Evolutionary conservation across 2,113 vertebrate species (phyloP), one percentile per base, ranked within the genome.

Genomic region (Chlorodrepanis virens): DNA sequence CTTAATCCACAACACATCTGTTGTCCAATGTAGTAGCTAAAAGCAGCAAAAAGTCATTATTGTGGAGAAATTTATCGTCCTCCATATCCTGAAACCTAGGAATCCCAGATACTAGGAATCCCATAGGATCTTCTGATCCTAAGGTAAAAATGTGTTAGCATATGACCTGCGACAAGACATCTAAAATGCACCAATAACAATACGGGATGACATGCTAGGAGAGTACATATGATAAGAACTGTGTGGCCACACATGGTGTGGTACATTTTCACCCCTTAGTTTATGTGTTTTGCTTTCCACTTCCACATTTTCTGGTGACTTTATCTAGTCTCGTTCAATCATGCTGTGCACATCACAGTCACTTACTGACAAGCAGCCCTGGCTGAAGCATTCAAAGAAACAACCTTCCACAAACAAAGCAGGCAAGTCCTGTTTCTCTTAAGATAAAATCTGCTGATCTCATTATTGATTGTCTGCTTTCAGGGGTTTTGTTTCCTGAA

Each of bases 371-470:
- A 97, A 95, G 96, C 96, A 96, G 96, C 81, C 89, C 96, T 69
- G 96, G 97, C 98, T 97, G 96, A 97, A 98, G 97, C 96, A 96
- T 95, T 97, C 97, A 96, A 89, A 91, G 93, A 98, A 98, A 94
- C 94, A 97, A 95, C 97, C 97, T 97, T 98, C 97, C 91, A 94
- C 97, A 97, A 97, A 97, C 98, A 98, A 97, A 97, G 97, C 97
- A 91, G 97, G 97, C 97, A 96, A 95, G 94, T 94, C 91, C 97
- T 96, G 97, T 97, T 97, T 97, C 97, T 97, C 95, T 97, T 91
- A 93, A 35, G 99, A 99, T 98, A 98, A 97, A 97, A 98, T 99
- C 98, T 98, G 94, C 98, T 98, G 98, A 98, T 97, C 97, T 98
- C 98, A 98, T 98, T 98, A 98, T 97, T 97, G 98, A 98, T 98